Evolutionary conservation across 2,797 vertebrate species (phyloP).

Genomic region (Labeo calbasu): DNA sequence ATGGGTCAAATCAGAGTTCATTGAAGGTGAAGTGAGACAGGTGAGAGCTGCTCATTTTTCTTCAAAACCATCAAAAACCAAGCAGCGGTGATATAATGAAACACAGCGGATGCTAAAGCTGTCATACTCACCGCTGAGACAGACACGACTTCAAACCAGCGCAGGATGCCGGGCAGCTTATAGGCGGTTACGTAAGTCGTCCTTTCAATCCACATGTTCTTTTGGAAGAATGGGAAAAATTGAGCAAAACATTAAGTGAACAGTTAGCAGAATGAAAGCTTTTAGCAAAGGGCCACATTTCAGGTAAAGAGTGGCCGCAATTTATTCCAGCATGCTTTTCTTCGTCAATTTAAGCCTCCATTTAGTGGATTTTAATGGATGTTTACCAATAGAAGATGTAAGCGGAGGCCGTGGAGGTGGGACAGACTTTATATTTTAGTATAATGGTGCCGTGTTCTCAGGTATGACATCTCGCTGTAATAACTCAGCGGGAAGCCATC

Average conservation of each 20-base stretch:
- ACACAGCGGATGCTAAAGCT: not conserved
- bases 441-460: not conserved
- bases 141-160: conserved; percentile 83
- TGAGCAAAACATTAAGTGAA: not conserved
- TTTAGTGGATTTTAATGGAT: conserved; percentile 41
- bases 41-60: not conserved
- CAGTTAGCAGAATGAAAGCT: conserved; percentile 4
- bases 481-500: not conserved
- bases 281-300: conserved; percentile 22
- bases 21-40: not conserved
- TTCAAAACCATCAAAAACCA: not conserved
- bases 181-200: conserved; percentile 81
- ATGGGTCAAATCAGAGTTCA: not conserved
- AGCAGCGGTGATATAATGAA: not conserved
- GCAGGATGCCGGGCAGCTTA: conserved; percentile 83
- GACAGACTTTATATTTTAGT: conserved; percentile 5
- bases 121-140: conserved; percentile 76
- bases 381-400: conserved; percentile 39
- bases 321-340: conserved; percentile 7
- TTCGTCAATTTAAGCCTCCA: conserved; percentile 19
- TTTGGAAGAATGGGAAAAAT: not conserved
- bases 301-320: not conserved
- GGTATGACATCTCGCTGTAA: not conserved
- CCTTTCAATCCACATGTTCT: conserved; percentile 87
- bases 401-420: not conserved